Evolutionary conservation across 2,797 vertebrate species (phyloP), one percentile per base, ranked within the genome.

Genomic region (Acipenser oxyrinchus): DNA sequence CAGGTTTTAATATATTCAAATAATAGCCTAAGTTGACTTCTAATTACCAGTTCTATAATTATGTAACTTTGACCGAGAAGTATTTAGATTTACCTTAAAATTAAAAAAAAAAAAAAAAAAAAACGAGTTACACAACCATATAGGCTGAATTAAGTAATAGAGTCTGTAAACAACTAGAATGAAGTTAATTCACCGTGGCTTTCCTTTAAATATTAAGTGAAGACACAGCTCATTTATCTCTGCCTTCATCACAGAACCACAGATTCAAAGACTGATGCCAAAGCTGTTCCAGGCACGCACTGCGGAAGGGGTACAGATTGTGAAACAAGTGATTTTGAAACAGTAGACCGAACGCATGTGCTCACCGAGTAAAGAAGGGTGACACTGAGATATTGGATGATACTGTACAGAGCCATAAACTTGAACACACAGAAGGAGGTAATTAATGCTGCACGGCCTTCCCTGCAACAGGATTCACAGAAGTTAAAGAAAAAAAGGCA

Each of bases 381-480:
- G 18, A 78, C 77, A 13, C 70, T 70, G 48, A 77, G 67, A 12
- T 73, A 78, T 67, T 78, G 77, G 70, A 78, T 75, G 70, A 78
- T 72, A 65, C 75, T 76, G 65, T 77, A 78, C 10, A 77, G 65
- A 0, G 77, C 75, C 77, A 78, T 78, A 72, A 78, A 78, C 63
- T 77, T 78, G 70, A 78, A 78, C 58, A 78, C 75, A 7, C 73
- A 71, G 70, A 78, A 77, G 13, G 77, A 78, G 15, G 77, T 78
- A 11, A 78, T 73, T 9, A 78, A 70, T 4, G 77, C 73, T 0
- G 73, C 69, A 1, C 77, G 74, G 60, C 77, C 77, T 60, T 78
- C 77, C 10, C 77, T 78, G 65, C 71, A 66, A 75, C 23, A 37
- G 23, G 78, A 61, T 9, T 18, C 6, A 61, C 52, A 62, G 52